Evolutionary conservation across 2,113 vertebrate genomes (phyloP).

Genomic region (Rhineura floridana): DNA sequence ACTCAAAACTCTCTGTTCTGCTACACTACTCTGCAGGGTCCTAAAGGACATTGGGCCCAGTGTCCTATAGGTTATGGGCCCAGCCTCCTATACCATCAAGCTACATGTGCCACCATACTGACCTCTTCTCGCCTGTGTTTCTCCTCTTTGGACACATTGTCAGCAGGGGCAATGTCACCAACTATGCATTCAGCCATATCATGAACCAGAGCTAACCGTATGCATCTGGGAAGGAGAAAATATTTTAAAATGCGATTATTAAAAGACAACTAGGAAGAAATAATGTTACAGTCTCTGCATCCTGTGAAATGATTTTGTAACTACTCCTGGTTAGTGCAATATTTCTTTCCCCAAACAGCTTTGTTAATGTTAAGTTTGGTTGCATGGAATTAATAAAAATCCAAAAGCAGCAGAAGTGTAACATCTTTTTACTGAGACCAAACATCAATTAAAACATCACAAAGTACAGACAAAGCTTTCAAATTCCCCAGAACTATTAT

Average conservation of each 20-base stretch:
- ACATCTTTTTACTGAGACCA: neutral
- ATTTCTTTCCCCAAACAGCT: neutral
- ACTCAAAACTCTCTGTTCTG: too few species aligned
- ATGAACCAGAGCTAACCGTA: slow-evolving; percentile 93
- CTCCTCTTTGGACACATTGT: slow-evolving; percentile 94
- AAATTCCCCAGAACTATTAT: neutral
- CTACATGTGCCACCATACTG: slow-evolving; percentile 44
- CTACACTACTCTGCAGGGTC: too few species aligned
- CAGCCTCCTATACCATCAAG: neutral
- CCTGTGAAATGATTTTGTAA: neutral
- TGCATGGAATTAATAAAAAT: neutral
- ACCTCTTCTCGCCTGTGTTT: slow-evolving; percentile 93
- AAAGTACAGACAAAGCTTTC: neutral
- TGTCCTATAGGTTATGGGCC: too few species aligned
- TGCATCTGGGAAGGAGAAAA: slow-evolving; percentile 80
- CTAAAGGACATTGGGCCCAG: too few species aligned
- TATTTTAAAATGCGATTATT: slow-evolving; percentile 33
- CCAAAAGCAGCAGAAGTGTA: neutral
- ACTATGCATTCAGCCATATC: slow-evolving; percentile 99
- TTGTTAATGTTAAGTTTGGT: too few species aligned
- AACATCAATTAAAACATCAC: neutral
- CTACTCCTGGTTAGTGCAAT: neutral
- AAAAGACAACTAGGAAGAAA: neutral
- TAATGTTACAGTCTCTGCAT: neutral
- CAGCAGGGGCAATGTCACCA: slow-evolving; percentile 96